Base-by-base conservation (phyloP, 2,888 invertebrate genomes). In the Morpho achilles region DNA sequence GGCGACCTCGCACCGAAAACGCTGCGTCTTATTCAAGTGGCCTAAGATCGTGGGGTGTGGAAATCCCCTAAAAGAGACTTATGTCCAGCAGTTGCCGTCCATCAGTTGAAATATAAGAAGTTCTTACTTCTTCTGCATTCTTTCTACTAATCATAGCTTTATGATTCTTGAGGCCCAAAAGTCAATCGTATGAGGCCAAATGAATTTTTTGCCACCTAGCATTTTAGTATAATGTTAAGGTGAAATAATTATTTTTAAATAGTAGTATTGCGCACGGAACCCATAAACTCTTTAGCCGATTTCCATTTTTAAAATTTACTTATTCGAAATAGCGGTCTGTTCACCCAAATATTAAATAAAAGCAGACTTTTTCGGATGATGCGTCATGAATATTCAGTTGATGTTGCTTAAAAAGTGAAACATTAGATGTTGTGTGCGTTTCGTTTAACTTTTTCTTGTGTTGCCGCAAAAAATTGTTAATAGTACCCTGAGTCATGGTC, bases 401-500 rank as follows among this genome's bases (percentile, higher is more conserved):
- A 53, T 54, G 54, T 42, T 41, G 42, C 54, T 54, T 42, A 42
- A 54, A 48, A 42, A 50, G 53, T 47, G 50, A 47, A 56, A 44
- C 59, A 50, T 53, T 40, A 40, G 39, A 47, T 56, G 46, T n/a
- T 48, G 43, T 52, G 40, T 57, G 56, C 46, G 47, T 60, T 64
- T 60, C 60, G 49, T 51, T 61, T 62, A 63, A 64, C 58, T 66
- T 76, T 80, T 83, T 84, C 76, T 69, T 43, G 69, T 59, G 72
- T 68, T 63, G 62, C 65, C 74, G 73, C 78, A 81, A 84, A 82
- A 78, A 74, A 72, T 73, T 75, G 70, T 75, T 82, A 80, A 83
- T 79, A 74, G 75, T 68, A 65, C 65, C 72, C 73, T 82, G 84
- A 86, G 72, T 87, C 87, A 86, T 77, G 79, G 76, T 67, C 67